These are phyloP conservation scores for Diploscapter pachys DNA, from an alignment of 1,140 invertebrate genomes.

Conservation along the genomic window DNA sequence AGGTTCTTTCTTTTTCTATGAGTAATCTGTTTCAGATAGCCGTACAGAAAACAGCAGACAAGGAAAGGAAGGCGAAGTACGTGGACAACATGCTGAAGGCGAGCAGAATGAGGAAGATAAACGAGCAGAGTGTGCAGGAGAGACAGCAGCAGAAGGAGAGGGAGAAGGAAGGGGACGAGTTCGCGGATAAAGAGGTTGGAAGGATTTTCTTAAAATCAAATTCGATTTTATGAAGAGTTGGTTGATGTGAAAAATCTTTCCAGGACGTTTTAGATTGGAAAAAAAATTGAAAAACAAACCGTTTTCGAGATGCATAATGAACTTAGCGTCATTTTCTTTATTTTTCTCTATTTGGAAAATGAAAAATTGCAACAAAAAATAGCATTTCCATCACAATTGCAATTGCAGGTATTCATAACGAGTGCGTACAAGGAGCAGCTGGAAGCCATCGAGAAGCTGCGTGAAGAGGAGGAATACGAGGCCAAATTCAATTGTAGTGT, in stretches of 20 bases:
- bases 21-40: slow-evolving; percentile 20
- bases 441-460: slow-evolving; percentile 37
- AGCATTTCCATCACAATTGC: too few relatives aligned
- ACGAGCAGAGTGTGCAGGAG: slow-evolving; percentile 38
- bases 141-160: slow-evolving; percentile 47
- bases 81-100: slow-evolving; percentile 42
- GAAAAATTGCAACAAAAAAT: too few relatives aligned
- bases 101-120: slow-evolving; percentile 17
- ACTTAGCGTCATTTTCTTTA: too few relatives aligned
- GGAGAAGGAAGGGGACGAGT: slow-evolving; percentile 42
- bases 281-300: too few relatives aligned
- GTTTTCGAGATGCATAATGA: too few relatives aligned
- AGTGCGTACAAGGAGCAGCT: slow-evolving; percentile 44
- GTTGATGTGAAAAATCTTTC: neutral
- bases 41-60: slow-evolving; percentile 34
- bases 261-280: slow-evolving; percentile 1
- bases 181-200: slow-evolving; percentile 45
- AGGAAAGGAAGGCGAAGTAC: slow-evolving; percentile 43
- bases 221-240: neutral
- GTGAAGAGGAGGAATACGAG: slow-evolving; percentile 37
- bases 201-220: too few relatives aligned
- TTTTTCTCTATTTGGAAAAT: too few relatives aligned
- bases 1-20: neutral
- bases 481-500: slow-evolving; percentile 34
- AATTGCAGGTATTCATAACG: slow-evolving; percentile 36